Base-by-base conservation (phyloP, 2,888 invertebrate genomes). In the Alloplasta piceator region DNA sequence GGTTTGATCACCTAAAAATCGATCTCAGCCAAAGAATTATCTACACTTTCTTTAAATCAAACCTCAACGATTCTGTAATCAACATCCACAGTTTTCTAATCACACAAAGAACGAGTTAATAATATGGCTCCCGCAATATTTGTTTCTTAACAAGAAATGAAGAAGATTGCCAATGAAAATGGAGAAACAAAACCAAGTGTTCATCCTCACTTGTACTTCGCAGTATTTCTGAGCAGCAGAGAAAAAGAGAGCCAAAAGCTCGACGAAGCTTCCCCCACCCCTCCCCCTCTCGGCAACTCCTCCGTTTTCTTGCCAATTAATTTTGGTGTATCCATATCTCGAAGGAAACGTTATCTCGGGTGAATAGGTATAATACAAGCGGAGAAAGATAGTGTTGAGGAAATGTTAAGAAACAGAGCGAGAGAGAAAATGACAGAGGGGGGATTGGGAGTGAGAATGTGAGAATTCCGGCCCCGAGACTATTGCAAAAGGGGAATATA, bases 281-380 rank as follows among this genome's bases (percentile, higher is more conserved):
- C n/a, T n/a, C 26, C 1, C 26, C 26, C 3, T 26, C 60, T 50
- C 70, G 70, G 52, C 52, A 52, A 7, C 52, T 14, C 71, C 78
- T 52, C 16, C 81, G 77, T 66, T 81, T 84, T 86, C 83, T 78
- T 83, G 84, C 82, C 85, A 85, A 87, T 87, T 86, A 87, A 87
- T 86, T 85, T 84, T 67, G 67, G 71, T 79, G 84, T 82, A 83
- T 78, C 77, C 82, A 82, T 86, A 85, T 81, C 83, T 85, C 86
- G 84, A 82, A 84, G 84, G 86, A 84, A 83, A 75, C 66, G 78
- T 78, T 78, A 66, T 71, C 78, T 71, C 75, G 63, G 60, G 70
- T 74, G 70, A 74, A 78, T 71, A 68, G 26, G 81, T 78, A 78
- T 72, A 66, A 78, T 82, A 75, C 71, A 67, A 68, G 76, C 56